Evolutionary conservation across 2,888 invertebrate genomes (phyloP), one percentile per base, ranked within the genome.

Genomic region (Subacronicta megacephala): DNA sequence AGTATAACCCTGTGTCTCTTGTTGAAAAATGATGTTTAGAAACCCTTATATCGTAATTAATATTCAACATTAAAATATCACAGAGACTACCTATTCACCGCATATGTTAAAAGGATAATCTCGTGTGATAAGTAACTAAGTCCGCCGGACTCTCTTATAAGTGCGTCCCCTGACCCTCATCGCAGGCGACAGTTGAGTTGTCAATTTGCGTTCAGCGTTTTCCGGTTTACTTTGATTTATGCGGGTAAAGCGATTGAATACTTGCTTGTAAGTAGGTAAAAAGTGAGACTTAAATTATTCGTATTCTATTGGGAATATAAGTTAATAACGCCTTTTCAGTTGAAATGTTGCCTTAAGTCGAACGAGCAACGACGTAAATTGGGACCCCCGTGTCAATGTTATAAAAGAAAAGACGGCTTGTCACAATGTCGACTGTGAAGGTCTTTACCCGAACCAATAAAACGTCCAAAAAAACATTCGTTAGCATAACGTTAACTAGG

Each of bases 181-280:
- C 84, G 66, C 62, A 59, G 58, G 57, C 78, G 87, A 84, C 85
- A 85, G 82, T 87, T 81, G 78, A 81, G 78, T 80, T 84, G 84
- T 85, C 87, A 87, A 87, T 87, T 87, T 84, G 82, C 83, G 82
- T 87, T 85, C 81, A 82, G 72, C 80, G 74, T 77, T 80, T 78
- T 81, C 81, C 71, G 74, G 72, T 75, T 81, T 70, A 67, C 72
- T 78, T 81, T 84, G 87, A 86, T 86, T 85, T 84, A 84, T 85
- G 78, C 72, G 81, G 81, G 80, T 72, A 75, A 78, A 81, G 78
- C 80, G 81, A 80, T 82, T 81, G 72, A 66, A 67, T 75, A 72
- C 76, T 77, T 84, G 73, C 77, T 78, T 78, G 67, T 73, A 69
- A 72, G 71, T 64, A 75, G 59, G 46, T 60, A 56, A 43, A 51